phyloP scores from a whole-genome alignment of 2,113 vertebrate genomes.

The Chaenogobius annularis region DNA sequence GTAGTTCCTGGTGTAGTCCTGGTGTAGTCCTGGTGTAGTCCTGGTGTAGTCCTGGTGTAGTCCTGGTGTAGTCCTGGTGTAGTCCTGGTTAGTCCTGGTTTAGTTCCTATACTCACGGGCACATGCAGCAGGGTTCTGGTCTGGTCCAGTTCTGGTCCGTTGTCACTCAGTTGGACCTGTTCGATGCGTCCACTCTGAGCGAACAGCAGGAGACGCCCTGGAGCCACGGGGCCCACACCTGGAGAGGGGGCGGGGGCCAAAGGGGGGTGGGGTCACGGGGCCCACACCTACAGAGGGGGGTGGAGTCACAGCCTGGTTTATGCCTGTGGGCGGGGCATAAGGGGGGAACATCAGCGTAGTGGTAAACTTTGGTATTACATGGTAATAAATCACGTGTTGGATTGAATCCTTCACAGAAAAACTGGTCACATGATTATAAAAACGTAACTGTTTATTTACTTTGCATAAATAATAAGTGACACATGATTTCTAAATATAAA shows the following conservation, averaged over 20 bases:
- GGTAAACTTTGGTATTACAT: too few species aligned
- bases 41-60: neutral
- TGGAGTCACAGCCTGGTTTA: slow-evolving; percentile 47
- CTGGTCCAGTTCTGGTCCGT: slow-evolving; percentile 64
- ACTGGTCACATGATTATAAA: too few species aligned
- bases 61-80: neutral
- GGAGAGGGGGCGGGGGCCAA: slow-evolving; percentile 84
- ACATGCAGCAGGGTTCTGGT: slow-evolving; percentile 68
- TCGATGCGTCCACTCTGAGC: slow-evolving; percentile 92
- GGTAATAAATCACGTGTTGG: too few species aligned
- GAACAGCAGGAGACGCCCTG: slow-evolving; percentile 87
- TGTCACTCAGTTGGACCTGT: slow-evolving; percentile 83
- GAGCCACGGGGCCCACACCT: slow-evolving; percentile 77
- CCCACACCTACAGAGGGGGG: slow-evolving; percentile 75
- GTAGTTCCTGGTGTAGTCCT: neutral
- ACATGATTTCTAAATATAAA: too few species aligned
- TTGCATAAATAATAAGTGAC: too few species aligned
- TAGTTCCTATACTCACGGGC: slow-evolving; percentile 52
- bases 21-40: neutral
- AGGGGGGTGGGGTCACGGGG: slow-evolving; percentile 68
- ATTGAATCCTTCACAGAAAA: too few species aligned
- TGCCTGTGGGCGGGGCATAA: too few species aligned
- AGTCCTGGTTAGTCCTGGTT: neutral
- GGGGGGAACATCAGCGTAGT: too few species aligned
- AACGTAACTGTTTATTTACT: too few species aligned